Conservation (phyloP, 1,140 invertebrate genomes). For the Samia ricini region DNA sequence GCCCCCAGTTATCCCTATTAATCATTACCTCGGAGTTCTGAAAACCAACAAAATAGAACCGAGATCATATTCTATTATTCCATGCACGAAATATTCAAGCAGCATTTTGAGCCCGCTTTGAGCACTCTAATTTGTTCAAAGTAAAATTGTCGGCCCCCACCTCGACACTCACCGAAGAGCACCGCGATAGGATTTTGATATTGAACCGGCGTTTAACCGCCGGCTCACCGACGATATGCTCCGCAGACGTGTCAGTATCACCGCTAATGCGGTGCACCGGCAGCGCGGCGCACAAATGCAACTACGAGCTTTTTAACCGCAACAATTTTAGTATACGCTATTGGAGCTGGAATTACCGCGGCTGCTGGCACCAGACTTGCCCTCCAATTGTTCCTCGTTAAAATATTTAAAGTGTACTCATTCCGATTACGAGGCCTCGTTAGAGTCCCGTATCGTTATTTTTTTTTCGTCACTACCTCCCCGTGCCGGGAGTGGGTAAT, state of each 20-base stretch:
- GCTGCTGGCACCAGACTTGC: conserved; percentile 95
- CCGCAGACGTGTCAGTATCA: conserved; percentile 73
- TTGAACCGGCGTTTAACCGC: conserved; percentile 59
- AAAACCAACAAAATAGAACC: conserved; percentile 87
- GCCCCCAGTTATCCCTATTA: conserved; percentile 86
- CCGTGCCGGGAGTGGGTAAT: conserved; percentile 91
- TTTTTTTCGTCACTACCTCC: conserved; percentile 93
- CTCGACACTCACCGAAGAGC: conserved; percentile 81
- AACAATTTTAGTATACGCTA: conserved; percentile 94
- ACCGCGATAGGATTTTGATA: conserved; percentile 77
- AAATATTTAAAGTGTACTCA: conserved; percentile 94
- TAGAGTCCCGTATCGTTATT: conserved; percentile 91
- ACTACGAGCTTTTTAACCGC: conserved; percentile 88
- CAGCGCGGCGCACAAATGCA: conserved; percentile 82
- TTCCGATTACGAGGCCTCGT: conserved; percentile 90
- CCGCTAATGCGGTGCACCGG: conserved; percentile 79
- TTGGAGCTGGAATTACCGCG: conserved; percentile 95
- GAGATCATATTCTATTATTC: conserved; percentile 90
- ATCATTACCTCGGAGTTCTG: conserved; percentile 87
- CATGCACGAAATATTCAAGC: conserved; percentile 88
- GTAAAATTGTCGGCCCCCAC: conserved; percentile 83
- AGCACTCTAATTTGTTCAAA: conserved; percentile 93
- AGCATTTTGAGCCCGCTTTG: conserved; percentile 83
- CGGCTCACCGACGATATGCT: conserved; percentile 68
- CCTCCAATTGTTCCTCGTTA: conserved; percentile 93